Evolutionary conservation across 2,888 invertebrate species (phyloP), one percentile per base, ranked within the genome.

Genomic region (Thelaira solivaga): DNA sequence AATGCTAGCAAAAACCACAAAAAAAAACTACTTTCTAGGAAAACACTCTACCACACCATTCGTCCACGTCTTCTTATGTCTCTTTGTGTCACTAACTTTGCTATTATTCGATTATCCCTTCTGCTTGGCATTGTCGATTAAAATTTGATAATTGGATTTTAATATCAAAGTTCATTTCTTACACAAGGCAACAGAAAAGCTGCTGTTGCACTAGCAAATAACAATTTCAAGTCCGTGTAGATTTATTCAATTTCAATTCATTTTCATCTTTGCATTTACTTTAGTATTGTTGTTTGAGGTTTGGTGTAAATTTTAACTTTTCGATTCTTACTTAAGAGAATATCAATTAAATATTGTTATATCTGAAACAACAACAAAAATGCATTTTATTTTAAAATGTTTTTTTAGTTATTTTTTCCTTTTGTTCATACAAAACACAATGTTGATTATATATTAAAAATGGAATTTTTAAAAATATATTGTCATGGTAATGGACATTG

Each of bases 111-210:
- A 13, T 13, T 2, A 13, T 39, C 13, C 6, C 22, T 45, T 34
- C 4, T 43, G 11, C 7, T 62, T 64, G 59, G 45, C 31, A 61
- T 76, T 67, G 47, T 43, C 31, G 64, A 61, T 61, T 57, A 43
- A 62, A 61, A 51, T 71, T 68, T 64, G 75, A 72, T 65, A 72
- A 75, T 78, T 75, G 61, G 49, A 61, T 75, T 78, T 80, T 74
- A 74, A 69, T 69, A 69, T 49, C 45, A 65, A 75, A 80, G 75
- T 69, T 73, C 68, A 78, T 78, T 78, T 73, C 49, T 18, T 34
- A 43, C 7, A 57, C 16, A 59, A 41, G 31, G 5, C 49, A 4
- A 13, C n/a, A 53, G 18, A 20, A 36, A 22, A 16, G 4, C 6
- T 20, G 10, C 10, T 26, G 22, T 7, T 47, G 10, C 5, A 24